Evolutionary conservation across 2,113 vertebrate species (phyloP).

Genomic region (Enhydra lutris): DNA sequence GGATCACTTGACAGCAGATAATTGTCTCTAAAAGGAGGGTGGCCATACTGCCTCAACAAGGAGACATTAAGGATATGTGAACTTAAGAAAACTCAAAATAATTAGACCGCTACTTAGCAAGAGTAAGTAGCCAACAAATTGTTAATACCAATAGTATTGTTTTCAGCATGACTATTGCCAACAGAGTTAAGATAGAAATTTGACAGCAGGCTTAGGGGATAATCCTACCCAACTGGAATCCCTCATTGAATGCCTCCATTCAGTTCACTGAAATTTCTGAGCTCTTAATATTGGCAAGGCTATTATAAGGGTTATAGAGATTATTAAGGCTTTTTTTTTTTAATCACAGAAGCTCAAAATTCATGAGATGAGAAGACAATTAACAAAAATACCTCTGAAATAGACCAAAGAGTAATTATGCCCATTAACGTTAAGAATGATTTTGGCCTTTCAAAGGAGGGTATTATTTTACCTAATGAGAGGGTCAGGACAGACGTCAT

Average conservation of each 20-base stretch:
- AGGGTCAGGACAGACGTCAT: neutral
- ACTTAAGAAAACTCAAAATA: neutral
- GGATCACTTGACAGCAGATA: neutral
- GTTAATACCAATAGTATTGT: neutral
- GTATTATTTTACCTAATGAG: neutral
- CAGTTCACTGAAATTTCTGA: neutral
- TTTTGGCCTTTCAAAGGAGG: neutral
- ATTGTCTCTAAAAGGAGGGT: neutral
- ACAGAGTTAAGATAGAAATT: neutral
- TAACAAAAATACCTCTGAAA: neutral
- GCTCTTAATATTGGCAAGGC: neutral
- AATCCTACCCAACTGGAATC: neutral
- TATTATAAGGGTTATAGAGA: neutral
- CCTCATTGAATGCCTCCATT: neutral
- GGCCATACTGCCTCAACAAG: neutral
- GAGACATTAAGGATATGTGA: neutral
- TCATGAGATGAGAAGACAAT: neutral
- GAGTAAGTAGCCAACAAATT: neutral
- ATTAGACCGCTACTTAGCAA: neutral
- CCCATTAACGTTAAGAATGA: neutral
- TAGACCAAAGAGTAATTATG: neutral
- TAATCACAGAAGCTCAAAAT: neutral
- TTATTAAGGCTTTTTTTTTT: neutral
- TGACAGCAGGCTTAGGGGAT: neutral
- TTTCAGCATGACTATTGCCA: neutral